phyloP scores from a whole-genome alignment of 2,113 vertebrate species.

The Galbula dea region DNA sequence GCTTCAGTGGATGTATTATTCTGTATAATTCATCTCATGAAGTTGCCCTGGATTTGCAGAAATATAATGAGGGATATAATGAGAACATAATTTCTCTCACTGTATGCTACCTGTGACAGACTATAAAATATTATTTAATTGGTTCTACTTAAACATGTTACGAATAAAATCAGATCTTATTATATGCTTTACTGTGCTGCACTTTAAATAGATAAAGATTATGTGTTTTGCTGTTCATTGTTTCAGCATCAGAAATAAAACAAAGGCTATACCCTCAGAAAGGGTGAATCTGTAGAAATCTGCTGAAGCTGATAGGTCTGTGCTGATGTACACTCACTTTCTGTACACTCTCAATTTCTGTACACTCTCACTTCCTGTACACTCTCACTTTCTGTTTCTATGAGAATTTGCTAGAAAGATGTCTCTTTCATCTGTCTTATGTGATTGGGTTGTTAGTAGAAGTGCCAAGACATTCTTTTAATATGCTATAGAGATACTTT shows the following conservation, averaged over 20 bases:
- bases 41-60: not conserved
- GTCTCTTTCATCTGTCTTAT: not conserved
- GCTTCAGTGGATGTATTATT: not conserved
- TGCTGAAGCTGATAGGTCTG: not conserved
- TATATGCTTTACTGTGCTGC: not conserved
- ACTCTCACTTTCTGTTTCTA: not conserved
- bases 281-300: not conserved
- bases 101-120: not conserved
- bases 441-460: slow-evolving; percentile 4
- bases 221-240: not conserved
- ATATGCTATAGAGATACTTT: not conserved
- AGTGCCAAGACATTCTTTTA: slow-evolving; percentile 5
- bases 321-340: not conserved
- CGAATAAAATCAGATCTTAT: not conserved
- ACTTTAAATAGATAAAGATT: not conserved
- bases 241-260: not conserved
- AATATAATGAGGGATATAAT: not conserved
- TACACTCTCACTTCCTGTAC: no score
- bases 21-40: not conserved
- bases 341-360: no score
- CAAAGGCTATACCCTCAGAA: not conserved
- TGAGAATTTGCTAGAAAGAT: slow-evolving; percentile 9
- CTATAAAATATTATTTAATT: not conserved
- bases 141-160: not conserved
- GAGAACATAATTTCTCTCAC: not conserved